These are phyloP conservation scores for Megaceryle alcyon DNA, from an alignment of 2,797 vertebrate species.

Conservation along the genomic window DNA sequence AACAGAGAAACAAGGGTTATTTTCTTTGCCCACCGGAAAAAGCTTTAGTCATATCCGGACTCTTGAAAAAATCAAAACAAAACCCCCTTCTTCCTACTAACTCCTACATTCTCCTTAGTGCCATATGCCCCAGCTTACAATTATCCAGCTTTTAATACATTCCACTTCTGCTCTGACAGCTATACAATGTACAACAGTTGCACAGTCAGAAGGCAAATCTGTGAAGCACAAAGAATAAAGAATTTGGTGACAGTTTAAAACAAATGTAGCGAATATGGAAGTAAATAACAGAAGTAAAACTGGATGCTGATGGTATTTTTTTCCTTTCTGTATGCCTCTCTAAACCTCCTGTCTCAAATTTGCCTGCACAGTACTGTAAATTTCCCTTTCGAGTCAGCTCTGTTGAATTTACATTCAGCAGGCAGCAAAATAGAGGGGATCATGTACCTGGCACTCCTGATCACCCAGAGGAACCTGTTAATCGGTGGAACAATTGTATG, in stretches of 20 bases:
- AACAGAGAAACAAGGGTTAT: neutral
- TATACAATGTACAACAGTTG: constrained; percentile 11
- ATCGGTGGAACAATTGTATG: neutral
- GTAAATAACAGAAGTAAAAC: neutral
- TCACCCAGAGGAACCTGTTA: neutral
- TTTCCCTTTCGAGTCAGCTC: neutral
- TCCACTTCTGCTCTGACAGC: constrained; percentile 28
- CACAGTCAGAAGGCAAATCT: neutral
- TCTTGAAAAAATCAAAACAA: constrained; percentile 49
- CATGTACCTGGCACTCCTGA: neutral
- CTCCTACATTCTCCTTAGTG: neutral
- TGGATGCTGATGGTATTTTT: neutral
- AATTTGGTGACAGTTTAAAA: neutral
- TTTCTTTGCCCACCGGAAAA: constrained; percentile 33
- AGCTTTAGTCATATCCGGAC: constrained; percentile 36
- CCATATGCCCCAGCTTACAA: constrained; percentile 31
- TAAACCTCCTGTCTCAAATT: neutral
- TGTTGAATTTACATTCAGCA: neutral
- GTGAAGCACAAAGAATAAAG: neutral
- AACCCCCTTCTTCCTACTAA: constrained; percentile 23
- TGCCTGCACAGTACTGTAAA: neutral
- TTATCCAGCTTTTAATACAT: constrained; percentile 27
- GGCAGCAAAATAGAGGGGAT: neutral
- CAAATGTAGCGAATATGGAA: neutral
- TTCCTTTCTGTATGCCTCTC: neutral